These are phyloP conservation scores for Actias luna DNA, from an alignment of 2,888 invertebrate species.

Conservation along the genomic window DNA sequence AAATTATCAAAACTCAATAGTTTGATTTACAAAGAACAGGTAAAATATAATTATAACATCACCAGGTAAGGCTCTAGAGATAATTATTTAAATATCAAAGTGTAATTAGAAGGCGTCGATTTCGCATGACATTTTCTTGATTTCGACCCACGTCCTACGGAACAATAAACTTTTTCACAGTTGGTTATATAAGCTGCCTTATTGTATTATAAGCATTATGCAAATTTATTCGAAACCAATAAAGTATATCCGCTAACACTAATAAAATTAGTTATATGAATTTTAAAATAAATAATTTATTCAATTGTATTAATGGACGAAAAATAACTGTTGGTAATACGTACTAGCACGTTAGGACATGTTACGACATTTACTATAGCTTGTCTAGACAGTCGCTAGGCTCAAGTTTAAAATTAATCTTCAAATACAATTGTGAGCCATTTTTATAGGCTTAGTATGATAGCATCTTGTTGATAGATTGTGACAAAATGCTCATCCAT, in stretches of 20 bases:
- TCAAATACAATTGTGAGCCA: too few relatives aligned
- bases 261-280: neutral
- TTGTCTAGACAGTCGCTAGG: too few relatives aligned
- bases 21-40: neutral
- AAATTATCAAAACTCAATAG: too few relatives aligned
- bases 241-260: constrained; percentile 3
- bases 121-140: constrained; percentile 2
- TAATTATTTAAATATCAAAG: constrained; percentile 7
- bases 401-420: too few relatives aligned
- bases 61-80: neutral
- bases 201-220: constrained; percentile 5
- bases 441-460: too few relatives aligned
- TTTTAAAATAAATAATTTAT: neutral
- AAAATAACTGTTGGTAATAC: neutral
- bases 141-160: neutral
- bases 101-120: neutral
- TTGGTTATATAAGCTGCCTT: constrained; percentile 1
- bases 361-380: too few relatives aligned
- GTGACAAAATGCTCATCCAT: too few relatives aligned
- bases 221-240: constrained; percentile 1
- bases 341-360: too few relatives aligned
- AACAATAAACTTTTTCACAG: constrained; percentile 6
- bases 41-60: neutral
- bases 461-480: too few relatives aligned
- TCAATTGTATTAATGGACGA: neutral